These are phyloP conservation scores for Pocota personata DNA, from an alignment of 2,888 invertebrate species.

Conservation along the genomic window DNA sequence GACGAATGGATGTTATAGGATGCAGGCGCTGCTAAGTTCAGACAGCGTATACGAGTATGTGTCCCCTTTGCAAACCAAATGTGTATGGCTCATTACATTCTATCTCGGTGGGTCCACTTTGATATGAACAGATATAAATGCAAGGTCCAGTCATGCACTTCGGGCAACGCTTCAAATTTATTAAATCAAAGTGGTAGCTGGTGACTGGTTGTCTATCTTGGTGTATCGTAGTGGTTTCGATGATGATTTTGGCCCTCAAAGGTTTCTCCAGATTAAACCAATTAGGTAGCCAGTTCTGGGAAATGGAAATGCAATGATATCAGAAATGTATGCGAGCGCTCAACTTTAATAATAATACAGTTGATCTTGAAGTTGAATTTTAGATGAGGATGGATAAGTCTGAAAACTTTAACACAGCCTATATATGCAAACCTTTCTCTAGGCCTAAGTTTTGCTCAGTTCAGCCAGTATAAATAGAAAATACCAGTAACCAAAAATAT, in stretches of 20 bases:
- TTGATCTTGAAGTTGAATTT: not conserved
- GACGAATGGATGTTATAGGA: not conserved
- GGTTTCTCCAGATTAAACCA: constrained; percentile 18
- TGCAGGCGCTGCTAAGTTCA: not conserved
- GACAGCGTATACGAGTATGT: not conserved
- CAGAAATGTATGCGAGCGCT: not conserved
- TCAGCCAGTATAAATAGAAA: too few relatives aligned
- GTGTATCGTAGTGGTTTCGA: not conserved
- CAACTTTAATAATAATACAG: not conserved
- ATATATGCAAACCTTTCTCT: not conserved
- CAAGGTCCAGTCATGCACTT: not conserved
- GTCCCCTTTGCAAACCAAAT: not conserved
- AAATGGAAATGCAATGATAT: not conserved
- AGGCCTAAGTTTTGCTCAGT: too few relatives aligned
- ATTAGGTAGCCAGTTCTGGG: not conserved
- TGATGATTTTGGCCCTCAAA: constrained; percentile 9
- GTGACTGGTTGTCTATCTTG: not conserved
- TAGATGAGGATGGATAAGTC: too few relatives aligned
- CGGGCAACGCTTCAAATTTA: constrained; percentile 3
- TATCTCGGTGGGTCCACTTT: not conserved
- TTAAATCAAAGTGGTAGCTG: constrained; percentile 20
- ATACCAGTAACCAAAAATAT: too few relatives aligned
- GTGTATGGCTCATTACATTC: constrained; percentile 7
- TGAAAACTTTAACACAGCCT: too few relatives aligned
- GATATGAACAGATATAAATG: constrained; percentile 9